Base-by-base conservation (phyloP, 2,888 invertebrate genomes). In the Heliothis peltigera region DNA sequence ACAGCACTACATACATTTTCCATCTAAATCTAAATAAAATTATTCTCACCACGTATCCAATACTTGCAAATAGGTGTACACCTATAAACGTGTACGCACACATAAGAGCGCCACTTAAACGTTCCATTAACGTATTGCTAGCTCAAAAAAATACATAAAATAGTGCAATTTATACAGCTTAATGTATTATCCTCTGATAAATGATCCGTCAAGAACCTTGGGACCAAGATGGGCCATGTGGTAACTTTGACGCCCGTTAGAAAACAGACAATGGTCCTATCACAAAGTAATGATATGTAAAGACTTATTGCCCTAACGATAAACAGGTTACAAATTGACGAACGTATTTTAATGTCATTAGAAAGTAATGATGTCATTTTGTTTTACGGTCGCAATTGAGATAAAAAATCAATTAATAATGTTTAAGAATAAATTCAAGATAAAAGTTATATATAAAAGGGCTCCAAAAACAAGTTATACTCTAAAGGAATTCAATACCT, bases 151-250 rank as follows among this genome's bases (percentile, higher is more conserved):
- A 25, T 52, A 60, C n/a, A 49, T 57, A 60, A 72, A 53, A 66
- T 66, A 49, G 55, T 55, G 43, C 49, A 60, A 71, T 71, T 70
- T 60, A 70, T 66, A 71, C 71, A 35, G 39, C 65, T 51, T 70
- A 55, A 55, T 64, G 71, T 65, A 71, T 71, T 65, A 71, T 8
- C 43, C 35, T 17, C 21, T 54, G 61, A 71, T 43, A 66, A 66
- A 71, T 61, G 53, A 39, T 44, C 4, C 66, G 46, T 57, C 48
- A 57, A 39, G 43, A 19, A 12, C 10, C 25, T 51, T 19, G 47
- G 46, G 8, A 8, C 28, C 35, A 43, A 32, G 17, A 46, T 48
- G 48, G 28, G 56, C 66, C 72, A 71, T 70, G 60, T 71, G 72
- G 47, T 39, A n/a, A 12, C n/a, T 22, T 42, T 57, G 56, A 53